Conservation (phyloP, 2,888 invertebrate genomes). For the Limulus polyphemus region DNA sequence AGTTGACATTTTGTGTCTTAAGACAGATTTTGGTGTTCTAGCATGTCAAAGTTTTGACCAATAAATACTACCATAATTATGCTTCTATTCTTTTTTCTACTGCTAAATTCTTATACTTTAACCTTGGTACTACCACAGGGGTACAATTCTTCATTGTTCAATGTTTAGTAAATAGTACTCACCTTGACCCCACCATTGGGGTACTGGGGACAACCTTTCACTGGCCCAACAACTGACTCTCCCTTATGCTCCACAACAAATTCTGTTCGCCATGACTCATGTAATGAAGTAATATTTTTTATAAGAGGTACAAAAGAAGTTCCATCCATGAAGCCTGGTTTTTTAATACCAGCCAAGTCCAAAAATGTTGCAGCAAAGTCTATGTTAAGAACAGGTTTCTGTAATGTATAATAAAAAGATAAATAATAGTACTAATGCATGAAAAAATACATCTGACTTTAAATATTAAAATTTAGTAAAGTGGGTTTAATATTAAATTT, state of each 20-base stretch:
- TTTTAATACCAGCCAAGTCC: slow-evolving; percentile 48
- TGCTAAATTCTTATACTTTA: too few relatives aligned
- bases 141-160: background rate
- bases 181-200: slow-evolving; percentile 50
- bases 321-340: slow-evolving; percentile 51
- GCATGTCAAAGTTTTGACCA: too few relatives aligned
- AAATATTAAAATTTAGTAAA: too few relatives aligned
- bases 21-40: too few relatives aligned
- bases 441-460: too few relatives aligned
- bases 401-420: slow-evolving; percentile 29
- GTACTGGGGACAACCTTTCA: slow-evolving; percentile 52
- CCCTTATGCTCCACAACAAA: slow-evolving; percentile 72
- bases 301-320: slow-evolving; percentile 40
- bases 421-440: too few relatives aligned
- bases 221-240: slow-evolving; percentile 49
- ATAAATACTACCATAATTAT: too few relatives aligned
- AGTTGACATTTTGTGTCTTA: too few relatives aligned
- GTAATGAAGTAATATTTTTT: slow-evolving; percentile 1
- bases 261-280: slow-evolving; percentile 39
- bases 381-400: slow-evolving; percentile 55
- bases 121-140: too few relatives aligned
- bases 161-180: slow-evolving; percentile 35
- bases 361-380: slow-evolving; percentile 74
- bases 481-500: too few relatives aligned
- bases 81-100: too few relatives aligned